Conservation (phyloP, 2,888 invertebrate genomes). For the Cetonia aurata region DNA sequence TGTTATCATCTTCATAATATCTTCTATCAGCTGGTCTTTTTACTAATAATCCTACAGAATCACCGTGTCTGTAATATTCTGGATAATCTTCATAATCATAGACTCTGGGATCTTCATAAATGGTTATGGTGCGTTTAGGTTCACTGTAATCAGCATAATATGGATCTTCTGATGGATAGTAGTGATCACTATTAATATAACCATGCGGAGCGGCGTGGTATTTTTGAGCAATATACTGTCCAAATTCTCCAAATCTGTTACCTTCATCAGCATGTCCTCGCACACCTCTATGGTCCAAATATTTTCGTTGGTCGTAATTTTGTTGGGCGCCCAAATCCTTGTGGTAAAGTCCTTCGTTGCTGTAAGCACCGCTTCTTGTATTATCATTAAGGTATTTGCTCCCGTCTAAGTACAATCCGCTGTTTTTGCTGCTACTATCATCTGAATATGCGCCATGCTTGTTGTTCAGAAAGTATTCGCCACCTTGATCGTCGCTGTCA, state of each 20-base stretch:
- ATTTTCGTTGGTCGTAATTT: constrained; percentile 59
- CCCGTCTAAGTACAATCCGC: constrained; percentile 57
- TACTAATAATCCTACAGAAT: constrained; percentile 28
- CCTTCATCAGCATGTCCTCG: constrained; percentile 50
- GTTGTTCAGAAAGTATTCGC: constrained; percentile 61
- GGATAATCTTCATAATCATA: constrained; percentile 45
- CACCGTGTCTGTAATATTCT: constrained; percentile 45
- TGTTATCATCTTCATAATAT: constrained; percentile 22
- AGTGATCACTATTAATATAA: constrained; percentile 42
- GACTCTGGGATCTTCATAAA: constrained; percentile 64
- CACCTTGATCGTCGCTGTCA: constrained; percentile 69
- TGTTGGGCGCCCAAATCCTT: constrained; percentile 58
- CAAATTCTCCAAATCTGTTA: constrained; percentile 54
- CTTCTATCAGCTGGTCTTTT: constrained; percentile 16
- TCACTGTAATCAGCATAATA: constrained; percentile 45
- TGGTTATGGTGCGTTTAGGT: constrained; percentile 60
- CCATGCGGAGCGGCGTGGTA: constrained; percentile 34
- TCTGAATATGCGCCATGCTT: constrained; percentile 53
- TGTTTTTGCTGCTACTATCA: constrained; percentile 56
- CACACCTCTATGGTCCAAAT: constrained; percentile 57
- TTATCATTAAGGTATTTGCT: constrained; percentile 57
- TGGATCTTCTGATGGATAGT: constrained; percentile 44
- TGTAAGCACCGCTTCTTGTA: constrained; percentile 58
- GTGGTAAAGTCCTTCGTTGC: constrained; percentile 59
- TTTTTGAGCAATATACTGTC: constrained; percentile 53